Base-by-base conservation (phyloP, 30 jellyfish, hydroid and myxozoan genomes). In the Catostylus mosaicus region DNA sequence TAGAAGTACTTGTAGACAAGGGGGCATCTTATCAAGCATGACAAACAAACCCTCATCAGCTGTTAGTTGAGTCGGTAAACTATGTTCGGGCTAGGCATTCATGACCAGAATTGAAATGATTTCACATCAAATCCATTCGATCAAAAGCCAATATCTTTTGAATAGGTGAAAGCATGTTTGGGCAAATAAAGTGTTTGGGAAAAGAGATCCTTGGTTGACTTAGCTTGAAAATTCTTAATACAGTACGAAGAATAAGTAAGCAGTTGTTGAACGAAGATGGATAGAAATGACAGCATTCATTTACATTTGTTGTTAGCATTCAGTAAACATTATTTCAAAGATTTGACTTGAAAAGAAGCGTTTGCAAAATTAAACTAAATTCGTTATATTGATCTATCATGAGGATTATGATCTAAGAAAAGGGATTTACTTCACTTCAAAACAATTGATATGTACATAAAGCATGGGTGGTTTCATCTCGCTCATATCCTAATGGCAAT, bases 161-260 rank as follows among this genome's bases (percentile, higher is more conserved):
- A 77, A 62, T 77, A 30, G 79, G 46, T 56, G 59, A 60, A 40
- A 63, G 77, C 79, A 37, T 61, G 24, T 18, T 29, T 14, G 62
- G 27, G 57, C 57, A 38, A 60, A 77, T 80, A 77, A 20, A 2
- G 26, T 59, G 34, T 68, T 77, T 40, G 66, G 50, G 50, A 24
- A 48, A 18, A 33, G 26, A 36, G 29, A 54, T 34, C 38, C 69
- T 30, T 7, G 19, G 57, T 73, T 73, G 85, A 73, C 71, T 23
- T 40, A 8, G 26, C 56, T 36, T 14, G 35, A n/a, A 73, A 73
- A 73, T 73, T 74, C 59, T 29, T 18, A 63, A 73, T 47, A 51
- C 75, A 46, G 59, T 23, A 60, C 33, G 59, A 29, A 40, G 85
- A 48, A 48, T 73, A 54, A 29, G 50, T 50, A 48, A 24, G 73